Conservation (phyloP, 2,113 vertebrate species). For the Camelus dromedarius region DNA sequence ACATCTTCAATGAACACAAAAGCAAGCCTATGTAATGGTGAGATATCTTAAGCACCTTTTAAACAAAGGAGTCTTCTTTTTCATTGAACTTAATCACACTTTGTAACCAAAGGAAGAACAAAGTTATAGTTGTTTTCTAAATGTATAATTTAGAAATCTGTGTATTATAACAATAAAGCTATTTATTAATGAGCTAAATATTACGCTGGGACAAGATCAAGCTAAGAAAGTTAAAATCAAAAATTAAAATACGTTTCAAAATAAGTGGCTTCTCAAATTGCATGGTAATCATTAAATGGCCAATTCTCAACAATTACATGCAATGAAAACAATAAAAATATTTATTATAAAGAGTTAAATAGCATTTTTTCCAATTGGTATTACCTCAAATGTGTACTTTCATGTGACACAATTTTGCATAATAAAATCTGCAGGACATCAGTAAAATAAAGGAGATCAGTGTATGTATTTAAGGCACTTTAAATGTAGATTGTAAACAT, state of each 20-base stretch:
- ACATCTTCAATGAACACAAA: background rate
- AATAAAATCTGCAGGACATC: background rate
- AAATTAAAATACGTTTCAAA: background rate
- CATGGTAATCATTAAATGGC: background rate
- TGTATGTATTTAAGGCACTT: background rate
- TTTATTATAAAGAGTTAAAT: background rate
- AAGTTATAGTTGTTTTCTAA: background rate
- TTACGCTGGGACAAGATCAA: background rate
- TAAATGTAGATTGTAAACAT: background rate
- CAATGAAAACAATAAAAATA: background rate
- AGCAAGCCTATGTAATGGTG: background rate
- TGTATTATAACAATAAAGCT: background rate
- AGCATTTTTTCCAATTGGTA: background rate
- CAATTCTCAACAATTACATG: background rate
- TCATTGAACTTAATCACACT: background rate
- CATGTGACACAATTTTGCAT: background rate
- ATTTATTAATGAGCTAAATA: background rate
- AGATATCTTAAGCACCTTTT: background rate
- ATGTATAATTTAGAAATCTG: background rate
- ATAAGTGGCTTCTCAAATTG: background rate
- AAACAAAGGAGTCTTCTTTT: accelerated
- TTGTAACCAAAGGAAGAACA: background rate
- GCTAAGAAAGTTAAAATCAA: background rate
- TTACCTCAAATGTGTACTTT: background rate
- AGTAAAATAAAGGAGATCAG: background rate